Evolutionary conservation across 2,797 vertebrate genomes (phyloP).

Genomic region (Aeoliscus strigatus): DNA sequence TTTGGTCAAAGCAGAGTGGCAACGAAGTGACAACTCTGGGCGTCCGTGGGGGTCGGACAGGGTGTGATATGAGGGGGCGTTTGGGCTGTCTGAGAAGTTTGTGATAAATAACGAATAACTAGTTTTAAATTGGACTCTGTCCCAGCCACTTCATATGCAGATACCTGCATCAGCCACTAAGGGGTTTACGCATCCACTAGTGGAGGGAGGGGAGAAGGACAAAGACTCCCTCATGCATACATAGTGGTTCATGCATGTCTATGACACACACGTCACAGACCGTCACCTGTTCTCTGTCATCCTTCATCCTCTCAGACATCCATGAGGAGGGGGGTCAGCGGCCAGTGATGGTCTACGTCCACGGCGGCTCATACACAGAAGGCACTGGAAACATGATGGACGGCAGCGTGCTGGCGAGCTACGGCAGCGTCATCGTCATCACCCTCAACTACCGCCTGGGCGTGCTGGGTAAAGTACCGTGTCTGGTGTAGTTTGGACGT

Average conservation of each 20-base stretch:
- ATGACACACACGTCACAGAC: constrained; percentile 32
- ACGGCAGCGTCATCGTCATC: constrained; percentile 98
- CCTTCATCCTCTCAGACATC: too few species aligned
- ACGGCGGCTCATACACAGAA: constrained; percentile 98
- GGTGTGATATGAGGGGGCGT: neutral
- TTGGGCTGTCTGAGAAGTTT: constrained; percentile 23
- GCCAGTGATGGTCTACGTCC: constrained; percentile 99
- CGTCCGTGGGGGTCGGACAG: neutral
- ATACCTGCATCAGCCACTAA: constrained; percentile 57
- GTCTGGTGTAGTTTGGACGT: too few species aligned
- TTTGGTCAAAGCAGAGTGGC: constrained; percentile 2
- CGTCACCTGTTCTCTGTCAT: too few species aligned
- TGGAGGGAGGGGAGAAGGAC: constrained; percentile 59
- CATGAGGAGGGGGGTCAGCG: too few species aligned
- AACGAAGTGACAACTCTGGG: constrained; percentile 12
- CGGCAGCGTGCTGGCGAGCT: constrained; percentile 96
- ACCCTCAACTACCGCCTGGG: constrained; percentile 99
- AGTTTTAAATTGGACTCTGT: constrained; percentile 21
- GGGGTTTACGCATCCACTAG: constrained; percentile 50
- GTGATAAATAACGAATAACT: constrained; percentile 29
- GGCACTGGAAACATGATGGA: constrained; percentile 99
- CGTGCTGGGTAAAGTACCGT: constrained; percentile 93
- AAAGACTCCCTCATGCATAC: constrained; percentile 63
- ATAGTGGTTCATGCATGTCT: constrained; percentile 57
- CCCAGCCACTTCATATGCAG: constrained; percentile 53